phyloP scores from a whole-genome alignment of 2,113 vertebrate genomes.

The Bubo blakistoni region DNA sequence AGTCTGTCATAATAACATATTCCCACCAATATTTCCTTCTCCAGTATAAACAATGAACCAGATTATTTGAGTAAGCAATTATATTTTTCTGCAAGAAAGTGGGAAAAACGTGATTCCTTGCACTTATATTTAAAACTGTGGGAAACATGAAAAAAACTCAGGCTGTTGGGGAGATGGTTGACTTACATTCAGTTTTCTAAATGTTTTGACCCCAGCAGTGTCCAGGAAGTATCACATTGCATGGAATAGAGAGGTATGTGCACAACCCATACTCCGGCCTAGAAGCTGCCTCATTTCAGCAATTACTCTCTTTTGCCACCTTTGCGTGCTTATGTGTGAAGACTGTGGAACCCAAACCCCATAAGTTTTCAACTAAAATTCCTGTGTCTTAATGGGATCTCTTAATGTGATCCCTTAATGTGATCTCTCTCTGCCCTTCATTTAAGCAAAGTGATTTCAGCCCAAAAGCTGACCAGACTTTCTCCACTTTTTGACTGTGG shows the following conservation, averaged over 20 bases:
- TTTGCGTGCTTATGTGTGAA: neutral
- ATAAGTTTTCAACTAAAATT: neutral
- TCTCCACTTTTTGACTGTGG: neutral
- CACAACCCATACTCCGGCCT: neutral
- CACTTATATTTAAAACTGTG: neutral
- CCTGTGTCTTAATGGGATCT: neutral
- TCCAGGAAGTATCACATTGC: neutral
- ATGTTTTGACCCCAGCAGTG: neutral
- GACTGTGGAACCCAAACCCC: neutral
- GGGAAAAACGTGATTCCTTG: neutral
- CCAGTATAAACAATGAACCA: neutral
- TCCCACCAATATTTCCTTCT: neutral
- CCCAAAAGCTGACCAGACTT: neutral
- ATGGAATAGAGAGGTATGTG: neutral
- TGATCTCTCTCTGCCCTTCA: neutral
- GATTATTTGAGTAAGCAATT: neutral
- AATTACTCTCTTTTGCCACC: neutral
- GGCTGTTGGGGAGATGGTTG: neutral
- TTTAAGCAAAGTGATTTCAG: neutral
- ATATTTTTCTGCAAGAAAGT: neutral
- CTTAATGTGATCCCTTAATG: neutral
- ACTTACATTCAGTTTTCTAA: neutral
- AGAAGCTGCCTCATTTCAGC: neutral
- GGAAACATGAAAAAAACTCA: neutral
- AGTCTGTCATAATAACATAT: neutral